Conservation (phyloP, 2,797 vertebrate genomes). For the Parotocinclus haroldoi region DNA sequence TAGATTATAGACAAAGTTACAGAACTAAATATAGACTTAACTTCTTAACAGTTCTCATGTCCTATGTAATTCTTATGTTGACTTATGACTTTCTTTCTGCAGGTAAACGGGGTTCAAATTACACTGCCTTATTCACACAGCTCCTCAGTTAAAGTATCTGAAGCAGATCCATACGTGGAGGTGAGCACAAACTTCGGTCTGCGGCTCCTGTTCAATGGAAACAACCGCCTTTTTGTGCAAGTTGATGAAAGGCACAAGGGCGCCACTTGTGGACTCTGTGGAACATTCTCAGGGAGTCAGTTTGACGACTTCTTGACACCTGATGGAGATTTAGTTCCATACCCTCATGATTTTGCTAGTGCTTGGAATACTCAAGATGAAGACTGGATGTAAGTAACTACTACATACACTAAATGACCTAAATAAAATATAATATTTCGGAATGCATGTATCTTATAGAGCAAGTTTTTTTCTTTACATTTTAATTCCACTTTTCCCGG, state of each 20-base stretch:
- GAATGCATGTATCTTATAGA: no score
- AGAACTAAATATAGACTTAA: no score
- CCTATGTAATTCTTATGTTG: no score
- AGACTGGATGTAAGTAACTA: constrained; percentile 64
- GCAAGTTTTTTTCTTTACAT: no score
- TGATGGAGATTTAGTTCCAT: constrained; percentile 57
- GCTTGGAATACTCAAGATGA: constrained; percentile 71
- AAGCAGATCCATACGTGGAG: constrained; percentile 52
- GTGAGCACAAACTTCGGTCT: constrained; percentile 75
- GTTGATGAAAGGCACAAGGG: constrained; percentile 74
- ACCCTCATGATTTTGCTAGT: constrained; percentile 71
- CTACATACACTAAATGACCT: neutral
- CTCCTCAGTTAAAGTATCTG: constrained; percentile 50
- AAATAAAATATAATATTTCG: neutral
- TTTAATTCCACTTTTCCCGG: no score
- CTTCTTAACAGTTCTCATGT: no score
- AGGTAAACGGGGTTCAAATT: constrained; percentile 65
- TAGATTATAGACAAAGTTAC: no score
- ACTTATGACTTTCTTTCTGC: no score
- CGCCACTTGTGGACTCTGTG: constrained; percentile 77
- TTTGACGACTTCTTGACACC: constrained; percentile 75
- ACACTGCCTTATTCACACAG: constrained; percentile 56
- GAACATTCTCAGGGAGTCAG: constrained; percentile 73
- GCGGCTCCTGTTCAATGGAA: constrained; percentile 69
- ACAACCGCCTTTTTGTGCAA: constrained; percentile 74